Conservation (phyloP, 2,888 invertebrate species). For the Cerastoderma edule region DNA sequence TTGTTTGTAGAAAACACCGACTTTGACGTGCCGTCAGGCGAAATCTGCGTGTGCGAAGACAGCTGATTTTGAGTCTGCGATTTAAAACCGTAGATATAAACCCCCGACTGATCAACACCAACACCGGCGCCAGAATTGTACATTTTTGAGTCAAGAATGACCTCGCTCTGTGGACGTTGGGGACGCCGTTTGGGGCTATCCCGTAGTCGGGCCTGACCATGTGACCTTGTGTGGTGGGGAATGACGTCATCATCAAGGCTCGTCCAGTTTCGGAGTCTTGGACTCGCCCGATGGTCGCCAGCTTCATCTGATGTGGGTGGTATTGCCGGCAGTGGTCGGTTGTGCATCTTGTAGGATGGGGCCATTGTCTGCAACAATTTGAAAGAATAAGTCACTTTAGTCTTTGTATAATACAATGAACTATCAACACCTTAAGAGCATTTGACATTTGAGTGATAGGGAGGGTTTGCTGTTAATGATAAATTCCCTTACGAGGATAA, state of each 20-base stretch:
- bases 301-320: slow-evolving; percentile 50
- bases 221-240: slow-evolving; percentile 56
- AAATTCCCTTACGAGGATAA: too few species aligned
- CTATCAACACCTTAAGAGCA: too few species aligned
- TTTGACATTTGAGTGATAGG: too few species aligned
- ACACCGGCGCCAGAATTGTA: slow-evolving; percentile 30
- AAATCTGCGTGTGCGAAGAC: slow-evolving; percentile 24
- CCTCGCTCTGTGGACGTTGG: slow-evolving; percentile 67
- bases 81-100: slow-evolving; percentile 67
- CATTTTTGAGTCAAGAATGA: slow-evolving; percentile 62
- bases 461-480: too few species aligned
- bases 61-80: slow-evolving; percentile 59
- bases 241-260: slow-evolving; percentile 68
- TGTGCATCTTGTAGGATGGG: slow-evolving; percentile 68
- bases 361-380: slow-evolving; percentile 31
- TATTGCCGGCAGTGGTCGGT: slow-evolving; percentile 77
- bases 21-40: slow-evolving; percentile 12
- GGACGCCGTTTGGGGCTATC: slow-evolving; percentile 64
- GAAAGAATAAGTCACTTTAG: too few species aligned
- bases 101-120: slow-evolving; percentile 59
- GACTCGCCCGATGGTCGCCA: slow-evolving; percentile 54
- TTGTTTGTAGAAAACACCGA: neutral
- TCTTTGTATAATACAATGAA: too few species aligned
- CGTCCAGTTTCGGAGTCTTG: slow-evolving; percentile 65
- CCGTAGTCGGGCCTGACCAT: slow-evolving; percentile 49